Evolutionary conservation across 2,797 vertebrate genomes (phyloP).

Genomic region (Sebastes cheni): DNA sequence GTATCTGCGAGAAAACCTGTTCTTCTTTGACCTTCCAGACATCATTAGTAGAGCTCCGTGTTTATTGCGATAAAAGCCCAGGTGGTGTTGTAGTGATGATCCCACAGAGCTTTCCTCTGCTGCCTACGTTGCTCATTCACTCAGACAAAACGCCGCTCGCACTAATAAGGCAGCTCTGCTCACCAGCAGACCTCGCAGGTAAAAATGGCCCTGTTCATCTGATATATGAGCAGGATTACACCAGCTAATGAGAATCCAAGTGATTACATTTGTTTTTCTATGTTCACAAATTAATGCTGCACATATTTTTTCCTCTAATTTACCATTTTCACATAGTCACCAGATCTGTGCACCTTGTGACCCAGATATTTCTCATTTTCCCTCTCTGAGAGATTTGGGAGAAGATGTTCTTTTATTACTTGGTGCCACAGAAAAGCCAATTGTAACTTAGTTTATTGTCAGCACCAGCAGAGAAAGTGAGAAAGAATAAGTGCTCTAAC

Average conservation of each 20-base stretch:
- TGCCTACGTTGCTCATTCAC: conserved; percentile 36
- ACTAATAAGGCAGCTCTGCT: conserved; percentile 20
- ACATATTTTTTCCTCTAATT: conserved; percentile 5
- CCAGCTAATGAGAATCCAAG: conserved; percentile 17
- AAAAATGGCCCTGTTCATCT: neutral
- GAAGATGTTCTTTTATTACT: conserved; percentile 21
- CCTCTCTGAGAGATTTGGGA: conserved; percentile 21
- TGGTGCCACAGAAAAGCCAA: conserved; percentile 8
- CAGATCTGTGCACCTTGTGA: conserved; percentile 22
- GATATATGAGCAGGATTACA: conserved; percentile 5
- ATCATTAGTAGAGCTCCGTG: conserved; percentile 38
- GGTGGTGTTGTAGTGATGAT: conserved; percentile 43
- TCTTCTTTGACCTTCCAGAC: conserved; percentile 17
- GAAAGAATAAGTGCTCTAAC: conserved; percentile 12
- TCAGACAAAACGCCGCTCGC: conserved; percentile 17
- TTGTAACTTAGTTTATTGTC: conserved; percentile 13
- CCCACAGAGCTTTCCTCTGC: conserved; percentile 12
- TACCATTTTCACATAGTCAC: conserved; percentile 4
- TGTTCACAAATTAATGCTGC: neutral
- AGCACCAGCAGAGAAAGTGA: conserved; percentile 1
- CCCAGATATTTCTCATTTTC: conserved; percentile 22
- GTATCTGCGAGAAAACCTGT: neutral
- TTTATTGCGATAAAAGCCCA: conserved; percentile 50
- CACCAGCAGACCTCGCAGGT: conserved; percentile 24
- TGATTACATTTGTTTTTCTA: conserved; percentile 4